Evolutionary conservation across 2,797 vertebrate genomes (phyloP).

Genomic region (Monodelphis domestica): DNA sequence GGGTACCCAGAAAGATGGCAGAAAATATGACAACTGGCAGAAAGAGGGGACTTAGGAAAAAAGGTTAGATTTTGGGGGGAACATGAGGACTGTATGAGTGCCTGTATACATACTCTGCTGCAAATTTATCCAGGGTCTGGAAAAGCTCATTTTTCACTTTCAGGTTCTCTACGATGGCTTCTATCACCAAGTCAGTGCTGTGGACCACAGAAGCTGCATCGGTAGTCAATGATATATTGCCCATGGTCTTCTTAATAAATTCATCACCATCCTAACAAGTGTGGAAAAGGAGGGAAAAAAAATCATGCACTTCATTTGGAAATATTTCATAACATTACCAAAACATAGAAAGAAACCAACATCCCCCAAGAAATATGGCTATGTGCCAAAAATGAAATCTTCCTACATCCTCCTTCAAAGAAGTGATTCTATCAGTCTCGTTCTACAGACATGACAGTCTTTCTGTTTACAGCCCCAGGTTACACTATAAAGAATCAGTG

Average conservation of each 20-base stretch:
- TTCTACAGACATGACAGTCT: not conserved
- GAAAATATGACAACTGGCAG: not conserved
- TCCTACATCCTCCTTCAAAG: not conserved
- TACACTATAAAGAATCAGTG: no score
- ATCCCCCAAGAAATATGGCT: not conserved
- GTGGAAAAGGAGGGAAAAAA: conserved; percentile 7
- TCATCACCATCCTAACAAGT: conserved; percentile 89
- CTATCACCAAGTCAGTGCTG: conserved; percentile 93
- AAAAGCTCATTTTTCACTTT: conserved; percentile 93
- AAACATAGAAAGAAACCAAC: not conserved
- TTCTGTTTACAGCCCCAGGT: not conserved
- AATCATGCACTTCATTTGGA: not conserved
- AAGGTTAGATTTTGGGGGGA: not conserved
- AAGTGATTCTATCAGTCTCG: not conserved
- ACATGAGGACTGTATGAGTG: rapidly evolving
- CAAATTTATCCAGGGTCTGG: conserved; percentile 92
- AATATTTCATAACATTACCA: not conserved
- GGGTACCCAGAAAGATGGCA: not conserved
- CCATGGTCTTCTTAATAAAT: conserved; percentile 91
- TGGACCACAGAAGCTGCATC: conserved; percentile 89
- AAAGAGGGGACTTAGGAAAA: conserved; percentile 42
- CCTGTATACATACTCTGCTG: conserved; percentile 88
- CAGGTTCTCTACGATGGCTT: conserved; percentile 97
- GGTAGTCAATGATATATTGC: conserved; percentile 89
- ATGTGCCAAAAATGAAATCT: not conserved